Evolutionary conservation across 2,797 vertebrate genomes (phyloP), one percentile per base, ranked within the genome.

Genomic region (Eurystomus glaucurus): DNA sequence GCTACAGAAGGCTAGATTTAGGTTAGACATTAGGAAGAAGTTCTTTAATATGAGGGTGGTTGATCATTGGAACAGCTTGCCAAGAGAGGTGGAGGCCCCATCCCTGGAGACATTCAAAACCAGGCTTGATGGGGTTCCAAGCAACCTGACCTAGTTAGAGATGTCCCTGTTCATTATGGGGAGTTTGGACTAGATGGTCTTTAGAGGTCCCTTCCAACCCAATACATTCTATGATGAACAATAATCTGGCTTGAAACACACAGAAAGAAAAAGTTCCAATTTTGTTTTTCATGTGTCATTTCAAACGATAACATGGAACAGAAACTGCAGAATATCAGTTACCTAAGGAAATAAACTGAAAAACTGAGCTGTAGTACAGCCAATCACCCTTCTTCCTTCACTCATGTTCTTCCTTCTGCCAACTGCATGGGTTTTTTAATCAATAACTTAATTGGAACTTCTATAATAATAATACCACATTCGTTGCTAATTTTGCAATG

Each of bases 371-470:
- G 22, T 6, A 61, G 11, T 23, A 41, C 4, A 57, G 23, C 11
- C 26, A 68, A n/a, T 20, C 11, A 23, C 16, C 43, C 11, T 65
- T 68, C 77, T 45, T 68, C 21, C 45, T 12, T 41, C 43, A 21
- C 1, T 78, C 3, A 0, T 13, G 16, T 25, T 86, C 23, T 69
- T 68, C 35, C 18, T 79, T 54, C 71, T 87, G n/a, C 45, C n/a
- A 88, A 39, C 20, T 28, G 3, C 13, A 55, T 22, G 25, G 14
- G 2, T 6, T 57, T 28, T 87, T 70, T 13, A 74, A 93, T 91
- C 81, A 85, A 75, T 86, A 88, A 51, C 14, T 77, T 83, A 80
- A 93, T 46, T 93, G 54, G 72, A 62, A 68, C 12, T 75, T 69
- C 51, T 78, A 21, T 45, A 62, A 84, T 60, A 84, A n/a, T 25